Evolutionary conservation across 2,797 vertebrate species (phyloP).

Genomic region (Xyrichtys novacula): DNA sequence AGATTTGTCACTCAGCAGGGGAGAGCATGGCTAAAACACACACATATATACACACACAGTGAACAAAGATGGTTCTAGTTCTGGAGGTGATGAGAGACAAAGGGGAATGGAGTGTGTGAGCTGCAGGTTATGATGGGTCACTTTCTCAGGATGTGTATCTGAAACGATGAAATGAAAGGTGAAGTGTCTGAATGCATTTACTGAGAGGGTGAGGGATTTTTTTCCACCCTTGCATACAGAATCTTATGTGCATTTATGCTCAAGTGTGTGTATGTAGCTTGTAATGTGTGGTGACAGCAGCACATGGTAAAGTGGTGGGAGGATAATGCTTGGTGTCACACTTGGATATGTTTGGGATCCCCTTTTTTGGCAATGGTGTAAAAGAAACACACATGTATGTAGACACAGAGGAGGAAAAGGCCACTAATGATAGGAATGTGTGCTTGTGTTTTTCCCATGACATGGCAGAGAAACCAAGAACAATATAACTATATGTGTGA

Average conservation of each 20-base stretch:
- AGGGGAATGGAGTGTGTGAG: conserved; percentile 17
- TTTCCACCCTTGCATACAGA: conserved; percentile 2
- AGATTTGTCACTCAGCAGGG: conserved; percentile 75
- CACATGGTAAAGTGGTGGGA: not conserved
- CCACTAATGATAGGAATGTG: conserved; percentile 13
- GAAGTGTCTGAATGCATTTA: conserved; percentile 16
- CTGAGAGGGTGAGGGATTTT: conserved; percentile 1
- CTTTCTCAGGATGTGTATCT: conserved; percentile 23
- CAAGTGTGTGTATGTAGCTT: conserved; percentile 6
- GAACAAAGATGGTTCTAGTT: conserved; percentile 43
- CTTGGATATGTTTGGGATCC: not conserved
- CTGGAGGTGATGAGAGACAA: conserved; percentile 40
- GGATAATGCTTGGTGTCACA: conserved; percentile 19
- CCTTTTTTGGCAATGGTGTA: not conserved
- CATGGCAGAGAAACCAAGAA: no score
- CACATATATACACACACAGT: conserved; percentile 35
- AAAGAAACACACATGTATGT: not conserved
- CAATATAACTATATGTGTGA: no score
- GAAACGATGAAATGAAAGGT: conserved; percentile 22
- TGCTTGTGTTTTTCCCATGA: not conserved
- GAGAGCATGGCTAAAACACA: conserved; percentile 51
- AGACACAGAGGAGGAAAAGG: conserved; percentile 11
- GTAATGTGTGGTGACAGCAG: conserved; percentile 29
- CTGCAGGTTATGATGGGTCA: conserved; percentile 25
- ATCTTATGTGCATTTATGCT: not conserved